Conservation (phyloP, 1,140 invertebrate genomes). For the Melipona quadrifasciata region DNA sequence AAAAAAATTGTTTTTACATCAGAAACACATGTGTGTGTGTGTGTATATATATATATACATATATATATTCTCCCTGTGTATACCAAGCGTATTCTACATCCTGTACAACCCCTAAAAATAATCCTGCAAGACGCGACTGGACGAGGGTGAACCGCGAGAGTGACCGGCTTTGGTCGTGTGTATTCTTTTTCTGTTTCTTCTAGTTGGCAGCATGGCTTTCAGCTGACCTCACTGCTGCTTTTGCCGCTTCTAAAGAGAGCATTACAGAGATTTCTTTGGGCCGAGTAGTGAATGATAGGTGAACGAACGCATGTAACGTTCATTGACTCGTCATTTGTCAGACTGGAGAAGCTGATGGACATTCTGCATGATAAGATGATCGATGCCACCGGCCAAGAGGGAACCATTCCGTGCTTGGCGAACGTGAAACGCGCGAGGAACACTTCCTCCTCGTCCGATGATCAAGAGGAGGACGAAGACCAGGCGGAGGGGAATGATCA, state of each 20-base stretch:
- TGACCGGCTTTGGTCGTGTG: conserved; percentile 7
- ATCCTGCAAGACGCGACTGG: background rate
- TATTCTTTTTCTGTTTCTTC: conserved; percentile 62
- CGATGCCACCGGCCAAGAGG: conserved; percentile 48
- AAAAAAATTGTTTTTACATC: background rate
- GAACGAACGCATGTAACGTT: conserved; percentile 63
- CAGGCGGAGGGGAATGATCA: conserved; percentile 12
- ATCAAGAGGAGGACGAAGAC: conserved; percentile 25
- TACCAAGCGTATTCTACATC: background rate
- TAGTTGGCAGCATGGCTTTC: conserved; percentile 72
- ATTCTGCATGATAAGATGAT: conserved; percentile 75
- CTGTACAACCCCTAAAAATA: background rate
- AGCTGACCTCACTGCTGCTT: conserved; percentile 66
- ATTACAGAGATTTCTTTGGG: conserved; percentile 67
- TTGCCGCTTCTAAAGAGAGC: conserved; percentile 69
- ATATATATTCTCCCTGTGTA: too few species aligned
- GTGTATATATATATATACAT: background rate
- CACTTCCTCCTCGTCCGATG: conserved; percentile 51
- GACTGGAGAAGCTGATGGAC: conserved; percentile 78
- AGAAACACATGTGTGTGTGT: background rate
- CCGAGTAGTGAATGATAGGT: conserved; percentile 52
- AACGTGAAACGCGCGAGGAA: conserved; percentile 32
- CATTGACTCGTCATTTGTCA: conserved; percentile 79
- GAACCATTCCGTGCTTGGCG: background rate
- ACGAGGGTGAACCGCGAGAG: conserved; percentile 27